These are phyloP conservation scores for Drosophila austrosaltans DNA, from an alignment of 2,888 invertebrate genomes.

Conservation along the genomic window DNA sequence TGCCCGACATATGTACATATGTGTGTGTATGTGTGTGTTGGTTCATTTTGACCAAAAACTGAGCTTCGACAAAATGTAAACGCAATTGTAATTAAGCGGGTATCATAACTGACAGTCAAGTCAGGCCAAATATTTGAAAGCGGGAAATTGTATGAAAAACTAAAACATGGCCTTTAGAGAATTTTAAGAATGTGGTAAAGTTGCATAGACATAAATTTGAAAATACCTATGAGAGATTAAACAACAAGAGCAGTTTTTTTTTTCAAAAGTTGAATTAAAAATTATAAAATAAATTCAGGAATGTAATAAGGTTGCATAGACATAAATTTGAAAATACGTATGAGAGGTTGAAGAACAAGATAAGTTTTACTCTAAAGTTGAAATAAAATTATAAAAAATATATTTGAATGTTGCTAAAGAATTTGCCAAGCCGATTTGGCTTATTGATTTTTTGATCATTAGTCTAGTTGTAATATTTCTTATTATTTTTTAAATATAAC, in stretches of 20 bases:
- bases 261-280: background rate
- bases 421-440: too few species aligned
- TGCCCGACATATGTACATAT: constrained; percentile 33
- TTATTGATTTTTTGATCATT: too few species aligned
- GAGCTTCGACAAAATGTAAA: constrained; percentile 1
- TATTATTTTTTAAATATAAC: too few species aligned
- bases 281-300: background rate
- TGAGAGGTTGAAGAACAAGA: background rate
- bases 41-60: constrained; percentile 19
- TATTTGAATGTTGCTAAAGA: too few species aligned
- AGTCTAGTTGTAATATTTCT: too few species aligned
- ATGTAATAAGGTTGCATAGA: background rate
- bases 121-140: background rate
- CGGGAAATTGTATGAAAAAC: background rate
- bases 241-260: background rate
- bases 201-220: background rate
- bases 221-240: background rate
- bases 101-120: constrained; percentile 32
- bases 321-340: background rate
- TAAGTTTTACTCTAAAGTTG: background rate
- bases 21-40: constrained; percentile 8
- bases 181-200: background rate
- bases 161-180: background rate
- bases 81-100: constrained; percentile 48
- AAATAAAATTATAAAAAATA: background rate